Evolutionary conservation across 2,888 invertebrate species (phyloP).

Genomic region (Argyresthia albistria): DNA sequence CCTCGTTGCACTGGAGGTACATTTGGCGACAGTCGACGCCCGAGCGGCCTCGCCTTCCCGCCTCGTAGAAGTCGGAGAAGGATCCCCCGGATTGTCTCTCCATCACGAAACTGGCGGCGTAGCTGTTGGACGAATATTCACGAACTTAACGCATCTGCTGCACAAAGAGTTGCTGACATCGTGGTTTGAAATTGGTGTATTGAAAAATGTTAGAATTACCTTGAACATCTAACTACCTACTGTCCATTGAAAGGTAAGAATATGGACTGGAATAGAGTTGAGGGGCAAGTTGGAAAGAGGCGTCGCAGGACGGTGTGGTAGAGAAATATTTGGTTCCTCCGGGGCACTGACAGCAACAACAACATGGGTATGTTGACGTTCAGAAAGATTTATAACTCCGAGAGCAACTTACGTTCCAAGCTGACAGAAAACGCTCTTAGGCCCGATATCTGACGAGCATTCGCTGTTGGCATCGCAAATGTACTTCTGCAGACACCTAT

Average conservation of each 20-base stretch:
- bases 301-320: too few relatives aligned
- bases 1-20: constrained; percentile 91
- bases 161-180: too few relatives aligned
- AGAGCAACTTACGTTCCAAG: constrained; percentile 85
- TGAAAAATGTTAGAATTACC: too few relatives aligned
- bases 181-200: too few relatives aligned
- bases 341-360: too few relatives aligned
- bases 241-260: too few relatives aligned
- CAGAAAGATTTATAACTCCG: neutral
- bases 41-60: constrained; percentile 87
- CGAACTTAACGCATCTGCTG: neutral
- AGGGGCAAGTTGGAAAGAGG: too few relatives aligned
- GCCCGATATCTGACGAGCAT: constrained; percentile 85
- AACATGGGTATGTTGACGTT: too few relatives aligned
- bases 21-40: constrained; percentile 89
- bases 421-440: constrained; percentile 91
- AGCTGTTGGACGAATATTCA: constrained; percentile 60
- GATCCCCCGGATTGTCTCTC: constrained; percentile 82
- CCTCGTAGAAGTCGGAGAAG: constrained; percentile 87
- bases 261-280: too few relatives aligned
- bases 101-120: constrained; percentile 88
- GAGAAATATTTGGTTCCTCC: too few relatives aligned
- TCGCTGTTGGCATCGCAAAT: constrained; percentile 93
- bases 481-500: constrained; percentile 89
- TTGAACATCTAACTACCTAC: too few relatives aligned